Evolutionary conservation across 2,888 invertebrate genomes (phyloP), one percentile per base, ranked within the genome.

Genomic region (Hirtodrosophila trivittata): DNA sequence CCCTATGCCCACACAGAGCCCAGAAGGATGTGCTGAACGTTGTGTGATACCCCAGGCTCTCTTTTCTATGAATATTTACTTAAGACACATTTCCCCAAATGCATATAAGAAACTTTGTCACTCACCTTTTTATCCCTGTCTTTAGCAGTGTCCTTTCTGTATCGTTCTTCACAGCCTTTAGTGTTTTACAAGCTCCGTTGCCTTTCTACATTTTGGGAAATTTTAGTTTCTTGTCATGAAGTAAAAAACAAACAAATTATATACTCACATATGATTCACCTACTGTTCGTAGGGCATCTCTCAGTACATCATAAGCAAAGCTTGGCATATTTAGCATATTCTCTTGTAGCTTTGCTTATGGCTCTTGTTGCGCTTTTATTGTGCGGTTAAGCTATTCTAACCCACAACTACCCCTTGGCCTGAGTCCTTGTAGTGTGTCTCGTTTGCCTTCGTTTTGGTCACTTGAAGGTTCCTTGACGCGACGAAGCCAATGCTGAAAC

Each of bases 401-500:
- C 57, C 50, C 43, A 18, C 42, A 59, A 32, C 37, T 58, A 14
- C 12, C 47, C 18, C 52, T 41, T 8, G 9, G 21, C 35, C 35
- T 3, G 25, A 39, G 30, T 39, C 21, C 21, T 33, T 8, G 6
- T 32, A 8, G 12, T n/a, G 5, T 10, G 3, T 6, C 8, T 33
- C 35, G 32, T 12, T 54, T 18, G 12, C 12, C n/a, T 25, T 42
- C 30, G 38, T 54, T 52, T 49, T 45, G 63, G 46, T 25, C 62
- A 76, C 70, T 86, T 69, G 71, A 76, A 64, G 73, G 86, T 81
- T 81, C 76, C 83, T 78, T 83, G 81, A 80, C 80, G 80, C 81
- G 74, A 62, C 80, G 67, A 58, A 26, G 39, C 37, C 55, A 46
- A 28, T 54, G 47, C 54, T 41, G 38, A 18, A 43, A 41, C 58